Base-by-base conservation (phyloP, 2,113 vertebrate species). In the Dascyllus trimaculatus region DNA sequence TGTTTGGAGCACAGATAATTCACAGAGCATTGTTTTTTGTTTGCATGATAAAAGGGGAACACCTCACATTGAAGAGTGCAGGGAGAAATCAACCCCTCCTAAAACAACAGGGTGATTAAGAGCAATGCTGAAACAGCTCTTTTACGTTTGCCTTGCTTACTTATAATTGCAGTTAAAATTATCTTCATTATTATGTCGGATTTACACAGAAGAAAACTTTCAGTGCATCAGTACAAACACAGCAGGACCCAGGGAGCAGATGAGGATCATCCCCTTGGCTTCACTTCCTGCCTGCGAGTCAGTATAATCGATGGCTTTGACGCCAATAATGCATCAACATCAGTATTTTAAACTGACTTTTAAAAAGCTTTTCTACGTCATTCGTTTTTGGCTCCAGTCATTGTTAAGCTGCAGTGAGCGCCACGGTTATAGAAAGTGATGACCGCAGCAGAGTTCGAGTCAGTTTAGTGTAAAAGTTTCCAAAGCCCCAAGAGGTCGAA, bases 101-200 rank as follows among this genome's bases (percentile, higher is more conserved):
- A 10, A 58, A 49, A 51, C 35, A 32, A 45, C 6, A n/a, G 9
- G 5, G 0, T 22, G 38, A 72, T 59, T 11, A 53, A 24, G 46
- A 26, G 21, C 54, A 21, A 22, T 25, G 57, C 63, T 62, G 63
- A 74, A 40, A 43, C 4, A 9, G 11, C 56, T 61, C n/a, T 67
- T 59, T 40, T 17, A 25, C 52, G 32, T 59, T 60, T 58, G 29
- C 45, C 22, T 38, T 43, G 45, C 19, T 72, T 71, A 49, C 67
- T 60, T 32, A 18, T 52, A n/a, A 29, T 11, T 46, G 4, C 1
- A 13, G 14, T 72, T 45, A 14, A 14, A 51, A 29, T 26, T 14
- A 19, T 58, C 22, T 19, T 18, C 48, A 46, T 25, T 62, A 18
- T 32, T 65, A 15, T 51, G 17, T 29, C n/a, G 25, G 60, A 63